Percentiles rank a stretch among this genome's conserved stretches.
Conservation (phyloP, 2,888 invertebrate genomes). For the Alviniconcha strummeri region DNA sequence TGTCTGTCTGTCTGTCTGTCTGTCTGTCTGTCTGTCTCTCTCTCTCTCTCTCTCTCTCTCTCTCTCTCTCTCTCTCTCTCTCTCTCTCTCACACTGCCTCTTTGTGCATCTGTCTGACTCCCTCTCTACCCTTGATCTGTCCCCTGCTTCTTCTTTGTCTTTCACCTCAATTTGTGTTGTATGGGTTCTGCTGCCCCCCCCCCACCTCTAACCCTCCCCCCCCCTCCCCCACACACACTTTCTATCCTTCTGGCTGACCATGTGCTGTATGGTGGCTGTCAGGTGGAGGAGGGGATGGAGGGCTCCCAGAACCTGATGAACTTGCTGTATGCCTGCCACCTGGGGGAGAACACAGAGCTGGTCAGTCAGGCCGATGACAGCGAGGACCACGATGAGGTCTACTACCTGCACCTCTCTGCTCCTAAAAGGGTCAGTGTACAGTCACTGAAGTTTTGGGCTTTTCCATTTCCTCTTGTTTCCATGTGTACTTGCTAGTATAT, state of each 20-base stretch:
- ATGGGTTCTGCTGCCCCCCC: too few relatives aligned
- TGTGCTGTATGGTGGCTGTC: not conserved
- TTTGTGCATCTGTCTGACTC: not conserved
- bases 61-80: not conserved
- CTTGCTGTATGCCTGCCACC: slow-evolving; percentile 54
- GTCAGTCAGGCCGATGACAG: slow-evolving; percentile 36
- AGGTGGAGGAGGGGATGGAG: slow-evolving; percentile 51
- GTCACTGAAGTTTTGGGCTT: not conserved
- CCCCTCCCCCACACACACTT: too few relatives aligned
- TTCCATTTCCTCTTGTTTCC: not conserved
- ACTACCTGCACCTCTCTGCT: slow-evolving; percentile 47
- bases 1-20: too few relatives aligned
- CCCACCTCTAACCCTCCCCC: not conserved
- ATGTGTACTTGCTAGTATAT: not conserved
- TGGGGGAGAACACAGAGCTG: slow-evolving; percentile 56
- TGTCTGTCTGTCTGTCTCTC: too few relatives aligned
- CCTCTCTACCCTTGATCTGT: not conserved
- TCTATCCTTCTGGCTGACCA: too few relatives aligned
- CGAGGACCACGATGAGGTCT: slow-evolving; percentile 53
- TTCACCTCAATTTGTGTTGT: too few relatives aligned
- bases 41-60: not conserved
- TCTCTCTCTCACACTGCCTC: not conserved
- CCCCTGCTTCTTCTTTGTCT: too few relatives aligned
- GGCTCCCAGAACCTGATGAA: slow-evolving; percentile 52
- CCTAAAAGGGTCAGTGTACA: slow-evolving; percentile 45